Conservation (phyloP, 1,140 invertebrate species). For the Chironomus tepperi region DNA sequence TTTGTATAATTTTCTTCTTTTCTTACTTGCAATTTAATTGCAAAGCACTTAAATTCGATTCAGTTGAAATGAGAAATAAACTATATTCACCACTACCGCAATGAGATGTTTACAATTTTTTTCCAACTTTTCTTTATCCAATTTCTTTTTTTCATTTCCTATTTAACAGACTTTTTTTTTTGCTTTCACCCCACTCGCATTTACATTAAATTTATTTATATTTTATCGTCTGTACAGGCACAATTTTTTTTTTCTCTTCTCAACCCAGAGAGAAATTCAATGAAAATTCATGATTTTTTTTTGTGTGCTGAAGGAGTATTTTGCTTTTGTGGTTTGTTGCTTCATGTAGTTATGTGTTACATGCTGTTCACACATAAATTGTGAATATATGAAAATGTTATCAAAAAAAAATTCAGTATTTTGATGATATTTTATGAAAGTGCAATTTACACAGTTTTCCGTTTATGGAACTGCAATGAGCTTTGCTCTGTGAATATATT, state of each 20-base stretch:
- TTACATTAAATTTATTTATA: not conserved
- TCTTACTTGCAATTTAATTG: not conserved
- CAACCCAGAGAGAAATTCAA: not conserved
- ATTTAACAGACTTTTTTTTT: not conserved
- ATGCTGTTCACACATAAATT: too few species aligned
- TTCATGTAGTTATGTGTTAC: too few species aligned
- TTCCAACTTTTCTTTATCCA: not conserved
- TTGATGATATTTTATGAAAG: too few species aligned
- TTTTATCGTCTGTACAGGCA: not conserved
- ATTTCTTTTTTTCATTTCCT: not conserved
- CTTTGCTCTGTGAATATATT: too few species aligned
- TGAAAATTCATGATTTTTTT: too few species aligned
- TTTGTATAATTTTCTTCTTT: not conserved
- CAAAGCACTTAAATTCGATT: conserved; percentile 4
- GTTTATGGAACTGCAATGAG: too few species aligned
- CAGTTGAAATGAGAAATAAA: not conserved
- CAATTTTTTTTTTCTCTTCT: not conserved
- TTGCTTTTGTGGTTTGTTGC: too few species aligned
- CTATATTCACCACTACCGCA: not conserved
- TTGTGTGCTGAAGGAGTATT: too few species aligned
- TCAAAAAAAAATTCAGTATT: too few species aligned
- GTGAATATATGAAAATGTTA: too few species aligned
- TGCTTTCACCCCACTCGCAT: not conserved
- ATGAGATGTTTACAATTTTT: not conserved
- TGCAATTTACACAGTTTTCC: too few species aligned